A percentile compares a stretch with the other conserved stretches of the same genome.
Conservation (phyloP, 2,113 vertebrate genomes). For the Perca fluviatilis region DNA sequence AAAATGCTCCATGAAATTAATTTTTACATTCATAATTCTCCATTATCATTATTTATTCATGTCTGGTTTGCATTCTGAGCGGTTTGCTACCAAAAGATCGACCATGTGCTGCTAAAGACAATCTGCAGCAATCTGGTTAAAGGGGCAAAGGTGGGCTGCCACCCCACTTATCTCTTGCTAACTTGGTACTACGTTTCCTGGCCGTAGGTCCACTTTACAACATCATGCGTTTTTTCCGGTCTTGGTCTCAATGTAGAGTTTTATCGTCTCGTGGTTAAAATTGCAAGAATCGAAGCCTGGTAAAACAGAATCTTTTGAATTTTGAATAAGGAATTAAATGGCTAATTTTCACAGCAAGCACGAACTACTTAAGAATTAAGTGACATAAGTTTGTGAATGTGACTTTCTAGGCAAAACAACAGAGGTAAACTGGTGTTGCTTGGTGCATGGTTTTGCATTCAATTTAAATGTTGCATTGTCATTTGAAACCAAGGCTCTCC, state of each 20-base stretch:
- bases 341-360: not conserved
- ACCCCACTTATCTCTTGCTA: not conserved
- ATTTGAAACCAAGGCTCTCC: conserved; percentile 21
- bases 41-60: not conserved
- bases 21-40: not conserved
- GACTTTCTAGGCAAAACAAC: not conserved
- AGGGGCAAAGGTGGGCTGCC: not conserved
- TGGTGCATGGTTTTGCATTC: conserved; percentile 28
- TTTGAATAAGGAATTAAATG: not conserved
- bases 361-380: not conserved
- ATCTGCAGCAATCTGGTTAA: not conserved
- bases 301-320: not conserved
- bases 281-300: not conserved
- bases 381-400: not conserved
- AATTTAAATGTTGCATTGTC: conserved; percentile 27
- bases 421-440: not conserved
- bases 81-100: not conserved
- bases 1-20: not conserved
- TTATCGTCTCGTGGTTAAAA: not conserved
- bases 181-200: not conserved
- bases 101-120: not conserved
- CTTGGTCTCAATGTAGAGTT: not conserved
- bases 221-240: too few relatives aligned
- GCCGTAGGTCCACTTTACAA: not conserved
- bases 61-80: not conserved